Conservation (phyloP, 1,140 invertebrate species). For the honey bee (Apis mellifera) region DNA sequence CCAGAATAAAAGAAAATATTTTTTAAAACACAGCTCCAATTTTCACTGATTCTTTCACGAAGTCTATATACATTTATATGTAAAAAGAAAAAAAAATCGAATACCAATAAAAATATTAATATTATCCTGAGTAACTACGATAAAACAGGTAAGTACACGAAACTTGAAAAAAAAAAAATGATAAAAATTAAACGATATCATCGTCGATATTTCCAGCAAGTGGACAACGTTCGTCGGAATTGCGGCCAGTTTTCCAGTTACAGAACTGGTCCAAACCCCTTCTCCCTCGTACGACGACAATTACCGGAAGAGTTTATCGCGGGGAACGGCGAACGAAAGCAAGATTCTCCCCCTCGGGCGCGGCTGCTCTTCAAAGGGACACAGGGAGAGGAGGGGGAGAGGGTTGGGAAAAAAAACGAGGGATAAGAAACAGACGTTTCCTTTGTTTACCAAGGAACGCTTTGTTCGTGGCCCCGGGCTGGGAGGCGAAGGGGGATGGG, state of each 20-base stretch:
- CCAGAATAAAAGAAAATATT: too few relatives aligned
- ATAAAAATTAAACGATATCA: neutral
- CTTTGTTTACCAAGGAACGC: constrained; percentile 38
- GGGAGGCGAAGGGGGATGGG: too few relatives aligned
- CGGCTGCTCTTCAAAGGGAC: constrained; percentile 28
- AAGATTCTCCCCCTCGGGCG: constrained; percentile 8
- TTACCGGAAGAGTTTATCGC: constrained; percentile 55
- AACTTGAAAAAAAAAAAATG: too few relatives aligned
- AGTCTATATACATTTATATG: too few relatives aligned
- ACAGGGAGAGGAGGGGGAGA: neutral
- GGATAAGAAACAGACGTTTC: constrained; percentile 25
- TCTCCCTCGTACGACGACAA: constrained; percentile 28
- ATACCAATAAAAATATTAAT: too few relatives aligned
- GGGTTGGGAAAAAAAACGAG: neutral
- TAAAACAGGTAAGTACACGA: too few relatives aligned
- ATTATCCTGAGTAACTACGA: too few relatives aligned
- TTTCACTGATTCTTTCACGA: too few relatives aligned
- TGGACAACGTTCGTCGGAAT: constrained; percentile 31
- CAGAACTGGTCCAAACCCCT: constrained; percentile 27
- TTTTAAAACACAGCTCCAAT: too few relatives aligned
- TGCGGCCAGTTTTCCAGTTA: constrained; percentile 42
- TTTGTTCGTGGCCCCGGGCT: constrained; percentile 15
- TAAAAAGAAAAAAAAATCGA: too few relatives aligned
- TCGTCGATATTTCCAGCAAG: constrained; percentile 5
- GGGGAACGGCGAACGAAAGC: constrained; percentile 8